Conservation (phyloP, 1,140 invertebrate genomes). For the Nasonia giraulti region DNA sequence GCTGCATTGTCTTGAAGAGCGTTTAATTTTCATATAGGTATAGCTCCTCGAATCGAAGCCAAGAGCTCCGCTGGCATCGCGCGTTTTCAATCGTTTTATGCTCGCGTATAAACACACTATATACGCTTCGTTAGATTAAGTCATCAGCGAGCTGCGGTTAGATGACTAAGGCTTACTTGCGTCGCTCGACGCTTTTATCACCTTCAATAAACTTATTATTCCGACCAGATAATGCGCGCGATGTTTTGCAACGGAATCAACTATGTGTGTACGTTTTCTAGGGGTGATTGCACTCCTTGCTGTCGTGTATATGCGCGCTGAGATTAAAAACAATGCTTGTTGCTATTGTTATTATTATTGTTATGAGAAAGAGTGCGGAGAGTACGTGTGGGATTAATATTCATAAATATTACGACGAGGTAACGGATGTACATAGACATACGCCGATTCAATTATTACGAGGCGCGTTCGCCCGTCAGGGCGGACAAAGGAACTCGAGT, state of each 20-base stretch:
- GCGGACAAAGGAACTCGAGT: conserved; percentile 14
- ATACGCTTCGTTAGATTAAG: background rate
- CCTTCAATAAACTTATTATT: conserved; percentile 5
- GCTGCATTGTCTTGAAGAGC: background rate
- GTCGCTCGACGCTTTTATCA: background rate
- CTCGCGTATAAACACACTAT: no score
- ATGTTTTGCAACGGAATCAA: background rate
- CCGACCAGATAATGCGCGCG: background rate
- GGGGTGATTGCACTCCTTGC: background rate
- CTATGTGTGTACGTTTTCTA: background rate
- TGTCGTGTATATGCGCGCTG: no score
- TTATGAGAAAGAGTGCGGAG: no score
- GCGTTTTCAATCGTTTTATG: background rate
- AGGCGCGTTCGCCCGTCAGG: background rate
- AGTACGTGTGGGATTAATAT: background rate
- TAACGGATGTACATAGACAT: conserved; percentile 5
- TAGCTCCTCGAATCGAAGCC: background rate
- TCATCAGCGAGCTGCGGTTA: background rate
- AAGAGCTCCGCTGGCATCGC: no score
- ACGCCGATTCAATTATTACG: background rate
- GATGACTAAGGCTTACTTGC: background rate
- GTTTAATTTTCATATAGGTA: background rate
- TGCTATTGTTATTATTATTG: no score
- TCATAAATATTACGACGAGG: conserved; percentile 15
- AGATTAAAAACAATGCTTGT: no score